Base-by-base conservation (phyloP, 2,888 invertebrate genomes). In the Diaprepes abbreviatus region DNA sequence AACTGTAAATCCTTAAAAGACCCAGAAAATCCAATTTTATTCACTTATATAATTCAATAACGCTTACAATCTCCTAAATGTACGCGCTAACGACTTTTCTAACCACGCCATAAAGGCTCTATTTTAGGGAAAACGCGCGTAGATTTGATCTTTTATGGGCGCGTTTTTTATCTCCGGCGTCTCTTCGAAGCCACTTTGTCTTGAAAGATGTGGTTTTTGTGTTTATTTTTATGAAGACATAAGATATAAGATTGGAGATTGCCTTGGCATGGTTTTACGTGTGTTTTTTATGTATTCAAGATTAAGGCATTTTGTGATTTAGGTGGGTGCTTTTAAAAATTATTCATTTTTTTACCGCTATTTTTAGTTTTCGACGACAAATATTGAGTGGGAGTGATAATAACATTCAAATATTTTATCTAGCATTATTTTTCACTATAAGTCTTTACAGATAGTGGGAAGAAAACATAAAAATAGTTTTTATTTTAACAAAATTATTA, bases 61-160 rank as follows among this genome's bases (percentile, higher is more conserved):
- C 35, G 54, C 19, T 52, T 54, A 50, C 50, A 50, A 54, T 35
- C 17, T 54, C 54, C 31, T 31, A 35, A 54, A 54, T 19, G 31
- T 35, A 17, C 19, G 31, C 31, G 19, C 54, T 38, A 55, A 38
- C 38, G 38, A 38, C 17, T 19, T 21, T 38, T 12, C 21, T 24
- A 36, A 38, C 38, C 38, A 38, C 36, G 14, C 55, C 36, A 38
- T 55, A 55, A 55, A 19, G 36, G 36, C 36, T 55, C 21, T 38
- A 33, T 55, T 38, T 36, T 38, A 33, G 36, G 55, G 38, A 24
- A 36, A 33, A 19, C 21, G 12, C 36, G 38, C 21, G 21, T 55
- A 55, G 55, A 55, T 55, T 38, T 55, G 36, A 55, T 55, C 55
- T 55, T 55, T 55, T 55, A 55, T 36, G n/a, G 36, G 36, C 14